Evolutionary conservation across 2,888 invertebrate species (phyloP), one percentile per base, ranked within the genome.

Genomic region (Cephalotes varians): DNA sequence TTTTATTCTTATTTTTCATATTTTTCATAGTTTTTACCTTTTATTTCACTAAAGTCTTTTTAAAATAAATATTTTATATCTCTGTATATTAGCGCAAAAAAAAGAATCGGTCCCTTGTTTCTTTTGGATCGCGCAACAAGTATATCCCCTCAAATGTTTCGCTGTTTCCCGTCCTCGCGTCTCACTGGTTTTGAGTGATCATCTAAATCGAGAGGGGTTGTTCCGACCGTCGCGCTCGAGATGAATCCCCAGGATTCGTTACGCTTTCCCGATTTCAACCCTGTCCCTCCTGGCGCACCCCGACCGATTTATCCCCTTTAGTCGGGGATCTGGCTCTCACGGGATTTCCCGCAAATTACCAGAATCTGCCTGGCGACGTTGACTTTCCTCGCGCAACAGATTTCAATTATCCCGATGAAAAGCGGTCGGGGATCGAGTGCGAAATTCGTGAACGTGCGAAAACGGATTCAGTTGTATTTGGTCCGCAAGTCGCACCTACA

Each of bases 341-440:
- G 67, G 65, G 67, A 56, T 31, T n/a, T 56, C 21, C 31, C 40
- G 49, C 60, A 76, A 80, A 80, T 80, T 76, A 72, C 56, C 73
- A 40, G 71, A 71, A 71, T 79, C 65, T 15, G 54, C 47, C 25
- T 28, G 62, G 44, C 80, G 58, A 56, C 79, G 51, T 28, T 71
- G 82, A 81, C 64, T 81, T 81, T 73, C 65, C 62, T 56, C 71
- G 25, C 69, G 47, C 72, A 72, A 83, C 83, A 58, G 73, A 83
- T 84, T 84, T 84, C 84, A 84, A 84, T 84, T 84, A 82, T 82
- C 64, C 2, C 56, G 62, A 28, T 62, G 65, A 64, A 64, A 81
- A 71, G 74, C 58, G 60, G 40, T 40, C 31, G 73, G 44, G 56
- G 31, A 51, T 64, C 76, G 81, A 64, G 74, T 40, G 54, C 54